Evolutionary conservation across 2,797 vertebrate genomes (phyloP), one percentile per base, ranked within the genome.

Genomic region (Sebastes hubbsi): DNA sequence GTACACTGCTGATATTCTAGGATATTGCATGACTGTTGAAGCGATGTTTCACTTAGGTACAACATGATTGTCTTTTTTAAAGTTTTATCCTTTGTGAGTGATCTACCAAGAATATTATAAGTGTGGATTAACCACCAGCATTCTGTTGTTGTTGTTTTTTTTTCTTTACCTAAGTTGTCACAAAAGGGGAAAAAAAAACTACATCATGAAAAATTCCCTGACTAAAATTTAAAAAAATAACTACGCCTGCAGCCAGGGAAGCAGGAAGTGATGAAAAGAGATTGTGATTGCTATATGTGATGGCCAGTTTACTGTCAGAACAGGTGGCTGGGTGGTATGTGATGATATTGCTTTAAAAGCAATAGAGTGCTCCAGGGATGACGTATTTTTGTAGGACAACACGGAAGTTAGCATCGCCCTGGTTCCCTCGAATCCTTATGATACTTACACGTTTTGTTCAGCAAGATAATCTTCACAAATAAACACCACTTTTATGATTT

Each of bases 341-440:
- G 75, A 67, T 74, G 1, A 36, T 34, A 11, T 70, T 82, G 85
- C 84, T 90, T 88, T 55, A 27, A 70, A 86, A 87, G 86, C 79
- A 78, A 46, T 22, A n/a, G 1, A 46, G 42, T 46, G 42, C 42
- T 46, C 42, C 42, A 46, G 42, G 42, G 42, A 46, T 46, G 42
- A 46, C 3, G 1, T 18, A 46, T 46, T 46, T 46, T 8, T 46
- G 38, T 18, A 46, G 42, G 42, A 46, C 42, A 46, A 46, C 42
- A 18, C 42, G 42, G 42, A 46, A 46, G 42, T 46, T 46, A 4
- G 42, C 42, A 46, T 46, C 16, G 16, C 42, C 42, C 16, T 18
- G 42, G 16, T 46, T 46, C 42, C 42, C 42, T 18, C 16, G 3
- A 46, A 18, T 18, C 16, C 42, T 46, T 8, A 46, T 46, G 16